A percentile compares a stretch with the other conserved stretches of the same genome.
phyloP scores from a whole-genome alignment of 2,888 invertebrate species.

The Cantharis lateralis region DNA sequence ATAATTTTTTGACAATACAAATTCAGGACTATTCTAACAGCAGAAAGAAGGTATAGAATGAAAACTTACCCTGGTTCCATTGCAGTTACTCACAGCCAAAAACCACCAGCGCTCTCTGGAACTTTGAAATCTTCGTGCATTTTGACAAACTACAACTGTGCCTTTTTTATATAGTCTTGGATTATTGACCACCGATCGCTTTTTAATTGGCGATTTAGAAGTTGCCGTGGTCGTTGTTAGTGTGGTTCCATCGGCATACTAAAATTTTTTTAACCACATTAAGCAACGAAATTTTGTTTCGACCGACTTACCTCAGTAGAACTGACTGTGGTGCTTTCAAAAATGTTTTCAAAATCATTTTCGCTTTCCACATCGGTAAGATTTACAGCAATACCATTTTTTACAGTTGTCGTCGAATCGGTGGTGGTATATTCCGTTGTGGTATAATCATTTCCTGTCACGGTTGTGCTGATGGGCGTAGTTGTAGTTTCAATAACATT shows the following conservation, averaged over 20 bases:
- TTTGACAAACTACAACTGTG: slow-evolving; percentile 63
- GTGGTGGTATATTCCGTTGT: not conserved
- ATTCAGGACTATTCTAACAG: too few relatives aligned
- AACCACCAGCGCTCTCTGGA: slow-evolving; percentile 94
- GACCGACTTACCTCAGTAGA: not conserved
- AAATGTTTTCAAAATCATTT: not conserved
- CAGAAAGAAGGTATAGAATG: not conserved
- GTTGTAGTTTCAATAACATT: not conserved
- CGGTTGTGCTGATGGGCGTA: not conserved
- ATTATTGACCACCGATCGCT: slow-evolving; percentile 51
- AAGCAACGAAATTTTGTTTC: not conserved
- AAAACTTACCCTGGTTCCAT: slow-evolving; percentile 62
- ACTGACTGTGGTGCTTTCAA: not conserved
- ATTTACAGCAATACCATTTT: not conserved
- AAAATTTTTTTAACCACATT: not conserved
- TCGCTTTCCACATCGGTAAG: not conserved
- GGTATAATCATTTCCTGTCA: not conserved
- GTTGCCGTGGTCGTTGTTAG: not conserved
- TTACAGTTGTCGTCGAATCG: not conserved
- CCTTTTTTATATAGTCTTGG: slow-evolving; percentile 45
- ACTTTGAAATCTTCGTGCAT: slow-evolving; percentile 74
- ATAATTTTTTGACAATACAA: too few relatives aligned
- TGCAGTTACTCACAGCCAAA: slow-evolving; percentile 82
- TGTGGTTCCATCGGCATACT: not conserved
- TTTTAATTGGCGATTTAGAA: slow-evolving; percentile 39